Conservation (phyloP, 2,113 vertebrate species). For the Prinia subflava region DNA sequence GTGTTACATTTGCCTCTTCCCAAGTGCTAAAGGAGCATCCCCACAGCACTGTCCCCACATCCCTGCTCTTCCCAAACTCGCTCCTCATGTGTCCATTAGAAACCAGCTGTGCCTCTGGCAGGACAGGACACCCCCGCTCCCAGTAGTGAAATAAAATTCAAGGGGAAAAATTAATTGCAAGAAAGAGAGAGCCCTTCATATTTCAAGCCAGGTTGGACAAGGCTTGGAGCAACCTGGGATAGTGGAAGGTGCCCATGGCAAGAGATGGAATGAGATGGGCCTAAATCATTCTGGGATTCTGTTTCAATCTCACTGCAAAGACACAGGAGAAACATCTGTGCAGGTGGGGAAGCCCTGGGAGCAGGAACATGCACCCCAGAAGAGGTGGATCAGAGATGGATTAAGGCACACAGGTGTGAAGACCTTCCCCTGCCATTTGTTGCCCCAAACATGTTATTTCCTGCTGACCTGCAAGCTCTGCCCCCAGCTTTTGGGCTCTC, state of each 20-base stretch:
- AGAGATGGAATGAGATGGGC: background rate
- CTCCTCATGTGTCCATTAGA: accelerated
- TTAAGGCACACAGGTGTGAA: background rate
- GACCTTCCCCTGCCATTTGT: background rate
- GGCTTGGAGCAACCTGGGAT: background rate
- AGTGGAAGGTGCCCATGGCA: background rate
- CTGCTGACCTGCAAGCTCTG: accelerated
- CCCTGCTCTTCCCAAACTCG: background rate
- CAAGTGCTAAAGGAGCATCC: background rate
- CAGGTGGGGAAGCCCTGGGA: background rate
- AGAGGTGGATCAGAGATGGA: background rate
- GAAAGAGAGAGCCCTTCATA: background rate
- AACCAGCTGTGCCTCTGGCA: background rate
- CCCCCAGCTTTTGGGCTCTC: background rate
- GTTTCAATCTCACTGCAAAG: background rate
- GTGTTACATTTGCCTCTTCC: background rate
- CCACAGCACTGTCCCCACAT: background rate
- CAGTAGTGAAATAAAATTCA: background rate
- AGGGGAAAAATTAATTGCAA: background rate
- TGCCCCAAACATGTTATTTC: background rate
- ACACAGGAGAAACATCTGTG: background rate
- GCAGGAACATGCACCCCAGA: background rate
- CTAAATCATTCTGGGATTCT: background rate
- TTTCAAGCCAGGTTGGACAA: background rate
- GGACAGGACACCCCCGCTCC: background rate